These are phyloP conservation scores for Dermatophagoides farinae DNA, from an alignment of 1,140 invertebrate species.

Conservation along the genomic window DNA sequence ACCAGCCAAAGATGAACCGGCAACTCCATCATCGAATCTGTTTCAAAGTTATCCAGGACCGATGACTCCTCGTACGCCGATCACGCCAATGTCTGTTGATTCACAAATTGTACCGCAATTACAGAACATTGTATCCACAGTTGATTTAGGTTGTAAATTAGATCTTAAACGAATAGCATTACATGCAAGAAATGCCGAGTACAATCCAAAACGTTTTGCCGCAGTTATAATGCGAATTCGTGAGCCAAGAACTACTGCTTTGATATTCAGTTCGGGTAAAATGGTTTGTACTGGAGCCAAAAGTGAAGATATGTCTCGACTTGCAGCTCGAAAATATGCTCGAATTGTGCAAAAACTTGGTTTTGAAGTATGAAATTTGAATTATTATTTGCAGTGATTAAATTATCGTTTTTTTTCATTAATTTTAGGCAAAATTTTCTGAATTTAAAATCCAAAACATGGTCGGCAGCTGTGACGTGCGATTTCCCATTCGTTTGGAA, in stretches of 20 bases:
- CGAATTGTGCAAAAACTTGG: conserved; percentile 97
- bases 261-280: conserved; percentile 96
- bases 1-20: not conserved
- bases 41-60: not conserved
- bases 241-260: conserved; percentile 89
- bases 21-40: not conserved
- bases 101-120: conserved; percentile 79
- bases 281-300: conserved; percentile 99
- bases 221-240: conserved; percentile 99
- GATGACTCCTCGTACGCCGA: not conserved
- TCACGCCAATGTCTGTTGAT: conserved; percentile 55
- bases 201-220: conserved; percentile 98
- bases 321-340: conserved; percentile 95
- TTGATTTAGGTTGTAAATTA: conserved; percentile 85
- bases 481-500: conserved; percentile 31
- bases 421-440: conserved; percentile 78
- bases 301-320: conserved; percentile 87
- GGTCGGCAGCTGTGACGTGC: conserved; percentile 52
- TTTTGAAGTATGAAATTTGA: conserved; percentile 48
- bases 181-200: conserved; percentile 97
- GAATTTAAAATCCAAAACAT: conserved; percentile 99
- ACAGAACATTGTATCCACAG: conserved; percentile 93
- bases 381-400: not conserved
- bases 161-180: conserved; percentile 94
- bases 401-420: conserved; percentile 13